Evolutionary conservation across 35 echinoderm and acorn worm species (phyloP), one percentile per base, ranked within the genome.

Genomic region (Acanthaster planci): DNA sequence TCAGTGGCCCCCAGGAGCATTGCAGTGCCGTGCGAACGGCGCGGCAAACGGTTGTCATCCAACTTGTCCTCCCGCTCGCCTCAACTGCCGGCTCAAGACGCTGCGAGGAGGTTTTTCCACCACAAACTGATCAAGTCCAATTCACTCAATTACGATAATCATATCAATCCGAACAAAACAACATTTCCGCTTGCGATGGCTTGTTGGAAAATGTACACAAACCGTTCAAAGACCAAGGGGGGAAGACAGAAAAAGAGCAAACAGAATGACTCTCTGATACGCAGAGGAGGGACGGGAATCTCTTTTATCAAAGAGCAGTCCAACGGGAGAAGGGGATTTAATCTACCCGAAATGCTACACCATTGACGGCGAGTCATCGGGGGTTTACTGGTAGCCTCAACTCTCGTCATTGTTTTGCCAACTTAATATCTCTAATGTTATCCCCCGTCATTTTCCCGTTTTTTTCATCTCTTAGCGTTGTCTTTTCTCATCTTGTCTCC

Each of bases 141-240:
- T 72, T 72, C 64, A 72, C 64, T 72, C 64, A 72, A 72, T 72
- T 72, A 72, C 64, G 23, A 26, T 72, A 72, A 72, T 72, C 64
- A 72, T 72, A 72, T 72, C 64, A 72, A 72, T 26, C 26, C 14
- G 64, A 72, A 72, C 64, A 72, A 72, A 72, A 47, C 42, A 72
- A 29, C 64, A 29, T 72, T 26, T 34, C 64, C 34, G 18, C 64
- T 31, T 31, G 64, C 34, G 64, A 72, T 72, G 18, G 64, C 26
- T 29, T 72, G 64, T 72, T 26, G 23, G 64, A 72, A 31, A 34
- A 72, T 72, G 64, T 26, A 19, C 26, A 10, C 14, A 72, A 72
- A 34, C 26, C 64, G 34, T 26, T 22, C 19, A 60, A 30, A 60
- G 57, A 15, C 57, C 18, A 30, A 8, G 19, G 27, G 19, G 21